A percentile compares a stretch with the other conserved stretches of the same genome.
Evolutionary conservation across 2,113 vertebrate species (phyloP).

Genomic region (Oreotrochilus melanogaster): DNA sequence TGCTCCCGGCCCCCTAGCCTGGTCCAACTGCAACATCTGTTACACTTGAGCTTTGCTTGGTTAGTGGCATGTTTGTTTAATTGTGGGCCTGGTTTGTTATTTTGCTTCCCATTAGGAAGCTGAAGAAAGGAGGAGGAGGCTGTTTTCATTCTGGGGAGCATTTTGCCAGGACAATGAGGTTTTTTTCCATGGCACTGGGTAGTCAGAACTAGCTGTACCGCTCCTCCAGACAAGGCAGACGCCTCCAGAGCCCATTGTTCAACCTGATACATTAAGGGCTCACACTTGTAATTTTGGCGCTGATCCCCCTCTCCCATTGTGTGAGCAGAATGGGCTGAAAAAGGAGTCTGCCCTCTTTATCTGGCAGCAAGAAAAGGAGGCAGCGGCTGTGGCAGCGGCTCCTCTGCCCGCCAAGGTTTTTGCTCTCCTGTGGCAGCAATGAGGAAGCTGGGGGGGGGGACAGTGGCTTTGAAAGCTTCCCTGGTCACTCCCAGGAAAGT

Average conservation of each 20-base stretch:
- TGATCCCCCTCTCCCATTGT: conserved; percentile 75
- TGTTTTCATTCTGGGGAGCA: conserved; percentile 72
- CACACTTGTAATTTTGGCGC: conserved; percentile 78
- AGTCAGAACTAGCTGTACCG: conserved; percentile 75
- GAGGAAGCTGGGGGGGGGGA: background rate
- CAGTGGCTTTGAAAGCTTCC: background rate
- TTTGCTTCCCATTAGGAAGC: conserved; percentile 79
- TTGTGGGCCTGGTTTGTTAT: conserved; percentile 75
- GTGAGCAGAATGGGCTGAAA: conserved; percentile 74
- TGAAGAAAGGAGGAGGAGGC: conserved; percentile 76
- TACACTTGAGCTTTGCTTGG: conserved; percentile 65
- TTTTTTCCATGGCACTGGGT: conserved; percentile 66
- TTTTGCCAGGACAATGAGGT: conserved; percentile 72
- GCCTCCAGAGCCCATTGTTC: conserved; percentile 76
- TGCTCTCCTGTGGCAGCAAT: background rate
- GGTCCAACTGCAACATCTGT: conserved; percentile 75
- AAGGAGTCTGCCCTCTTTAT: conserved; percentile 73
- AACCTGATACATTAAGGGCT: conserved; percentile 76
- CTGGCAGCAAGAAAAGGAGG: conserved; percentile 62
- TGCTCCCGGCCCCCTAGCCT: background rate
- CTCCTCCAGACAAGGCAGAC: conserved; percentile 66
- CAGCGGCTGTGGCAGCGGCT: conserved; percentile 3
- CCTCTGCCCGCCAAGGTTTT: conserved; percentile 37
- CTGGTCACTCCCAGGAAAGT: conserved; percentile 20
- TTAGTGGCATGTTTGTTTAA: conserved; percentile 78